Conservation (phyloP, 2,113 vertebrate genomes). For the Megaceryle torquata region DNA sequence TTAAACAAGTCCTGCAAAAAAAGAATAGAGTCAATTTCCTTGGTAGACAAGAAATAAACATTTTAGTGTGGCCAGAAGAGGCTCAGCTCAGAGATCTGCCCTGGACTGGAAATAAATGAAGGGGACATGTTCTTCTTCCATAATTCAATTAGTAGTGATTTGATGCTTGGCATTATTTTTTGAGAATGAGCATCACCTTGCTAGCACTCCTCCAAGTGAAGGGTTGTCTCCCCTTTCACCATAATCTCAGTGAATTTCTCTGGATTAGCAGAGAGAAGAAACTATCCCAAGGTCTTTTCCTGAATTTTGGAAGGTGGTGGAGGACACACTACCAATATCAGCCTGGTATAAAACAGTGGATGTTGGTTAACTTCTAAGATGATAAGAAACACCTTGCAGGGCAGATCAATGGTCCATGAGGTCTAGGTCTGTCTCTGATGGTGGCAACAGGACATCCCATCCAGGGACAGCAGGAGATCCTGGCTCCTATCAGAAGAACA, state of each 20-base stretch:
- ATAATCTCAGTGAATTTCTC: not conserved
- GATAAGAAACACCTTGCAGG: not conserved
- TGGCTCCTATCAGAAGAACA: not conserved
- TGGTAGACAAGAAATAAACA: not conserved
- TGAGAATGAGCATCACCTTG: not conserved
- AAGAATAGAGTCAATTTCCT: accelerated
- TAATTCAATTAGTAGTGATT: not conserved
- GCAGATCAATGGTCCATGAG: not conserved
- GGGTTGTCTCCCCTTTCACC: not conserved
- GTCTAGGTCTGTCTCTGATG: not conserved
- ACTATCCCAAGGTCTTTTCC: not conserved
- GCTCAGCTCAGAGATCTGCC: not conserved
- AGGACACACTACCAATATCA: not conserved
- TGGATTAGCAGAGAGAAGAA: not conserved
- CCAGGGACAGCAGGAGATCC: not conserved
- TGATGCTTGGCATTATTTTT: not conserved
- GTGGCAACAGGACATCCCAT: not conserved
- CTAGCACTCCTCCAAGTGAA: not conserved
- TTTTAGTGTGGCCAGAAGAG: not conserved
- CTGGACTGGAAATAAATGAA: not conserved
- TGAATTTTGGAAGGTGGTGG: not conserved
- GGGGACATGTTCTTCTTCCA: not conserved
- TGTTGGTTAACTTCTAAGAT: not conserved
- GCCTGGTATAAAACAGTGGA: not conserved
- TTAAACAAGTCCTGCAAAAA: not conserved